Base-by-base conservation (phyloP, 2,113 vertebrate species). In the Gopherus flavomarginatus region DNA sequence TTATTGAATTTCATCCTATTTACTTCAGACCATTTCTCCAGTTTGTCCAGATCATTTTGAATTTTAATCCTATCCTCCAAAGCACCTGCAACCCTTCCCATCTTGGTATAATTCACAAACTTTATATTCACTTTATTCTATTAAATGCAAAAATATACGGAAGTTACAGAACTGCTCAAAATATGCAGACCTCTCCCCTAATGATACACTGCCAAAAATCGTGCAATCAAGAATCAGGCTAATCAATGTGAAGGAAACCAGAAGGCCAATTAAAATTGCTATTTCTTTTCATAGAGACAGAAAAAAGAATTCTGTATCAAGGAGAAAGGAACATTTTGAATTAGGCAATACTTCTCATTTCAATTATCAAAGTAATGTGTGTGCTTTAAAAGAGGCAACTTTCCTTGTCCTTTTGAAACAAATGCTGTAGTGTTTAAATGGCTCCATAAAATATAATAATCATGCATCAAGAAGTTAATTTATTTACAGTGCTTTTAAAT, bases 391-490 rank as follows among this genome's bases (percentile, higher is more conserved):
- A 29, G 88, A 83, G 86, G 88, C 82, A 93, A 88, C 90, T 87
- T 86, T 89, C 91, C 82, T 86, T 86, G n/a, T 29, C 85, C 49
- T 95, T 89, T 92, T 0, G 16, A 96, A 98, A 88, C 89, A 90
- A 97, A 94, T 1, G 83, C 47, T 91, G 53, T 5, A 0, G 87
- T 96, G 90, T 47, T 88, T 57, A 90, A 96, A 94, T 62, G 94
- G 85, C 83, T 96, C 95, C 93, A 90, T 95, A 90, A 98, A 95
- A 89, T 4, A 82, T 96, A 93, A 95, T 97, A 93, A 96, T 88
- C 94, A 93, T 93, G 86, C 88, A 92, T 29, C 44, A 81, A 86
- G 53, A 90, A 97, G 93, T 94, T 94, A 97, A 96, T 95, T 90
- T 90, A 77, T 96, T 88, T 94, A 81, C 94, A 95, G 88, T 84